Percentiles rank a stretch among this genome's conserved stretches.
These are phyloP conservation scores for Acromyrmex echinatior DNA, from an alignment of 1,140 invertebrate species.

Conservation along the genomic window DNA sequence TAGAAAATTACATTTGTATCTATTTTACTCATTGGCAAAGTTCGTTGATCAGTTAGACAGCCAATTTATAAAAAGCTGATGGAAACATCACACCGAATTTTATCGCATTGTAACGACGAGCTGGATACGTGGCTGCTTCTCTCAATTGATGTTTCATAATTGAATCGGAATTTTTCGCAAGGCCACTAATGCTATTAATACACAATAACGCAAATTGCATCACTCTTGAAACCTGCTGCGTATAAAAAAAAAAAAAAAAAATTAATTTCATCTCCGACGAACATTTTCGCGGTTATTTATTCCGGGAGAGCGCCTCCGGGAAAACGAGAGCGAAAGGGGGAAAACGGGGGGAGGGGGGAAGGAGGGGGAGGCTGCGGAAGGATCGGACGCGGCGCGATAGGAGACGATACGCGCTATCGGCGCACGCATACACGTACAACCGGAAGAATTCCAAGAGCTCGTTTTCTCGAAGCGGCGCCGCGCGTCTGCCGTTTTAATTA, in stretches of 20 bases:
- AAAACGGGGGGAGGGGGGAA: neutral
- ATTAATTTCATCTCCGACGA: conserved; percentile 59
- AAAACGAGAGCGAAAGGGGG: conserved; percentile 10
- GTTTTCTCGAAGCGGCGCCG: conserved; percentile 69
- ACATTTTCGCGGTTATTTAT: conserved; percentile 59
- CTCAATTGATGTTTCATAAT: conserved; percentile 34
- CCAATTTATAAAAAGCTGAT: conserved; percentile 27
- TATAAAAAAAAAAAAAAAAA: conserved; percentile 1
- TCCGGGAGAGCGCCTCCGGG: conserved; percentile 16
- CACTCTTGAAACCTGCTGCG: neutral
- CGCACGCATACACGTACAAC: neutral
- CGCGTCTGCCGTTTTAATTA: conserved; percentile 77
- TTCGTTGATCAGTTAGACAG: conserved; percentile 28
- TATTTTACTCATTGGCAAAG: neutral
- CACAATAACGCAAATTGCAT: conserved; percentile 61
- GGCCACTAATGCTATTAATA: conserved; percentile 44
- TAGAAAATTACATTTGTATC: neutral
- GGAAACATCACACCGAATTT: conserved; percentile 15
- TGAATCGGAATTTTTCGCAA: conserved; percentile 43
- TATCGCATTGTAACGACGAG: conserved; percentile 3
- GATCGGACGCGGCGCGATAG: neutral
- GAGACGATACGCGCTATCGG: conserved; percentile 9
- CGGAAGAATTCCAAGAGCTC: conserved; percentile 70
- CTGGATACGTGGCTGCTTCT: neutral
- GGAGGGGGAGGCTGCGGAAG: neutral